Percentiles rank a stretch among this genome's conserved stretches.
phyloP scores from a whole-genome alignment of 2,888 invertebrate species.

The Drosophila yooni region DNA sequence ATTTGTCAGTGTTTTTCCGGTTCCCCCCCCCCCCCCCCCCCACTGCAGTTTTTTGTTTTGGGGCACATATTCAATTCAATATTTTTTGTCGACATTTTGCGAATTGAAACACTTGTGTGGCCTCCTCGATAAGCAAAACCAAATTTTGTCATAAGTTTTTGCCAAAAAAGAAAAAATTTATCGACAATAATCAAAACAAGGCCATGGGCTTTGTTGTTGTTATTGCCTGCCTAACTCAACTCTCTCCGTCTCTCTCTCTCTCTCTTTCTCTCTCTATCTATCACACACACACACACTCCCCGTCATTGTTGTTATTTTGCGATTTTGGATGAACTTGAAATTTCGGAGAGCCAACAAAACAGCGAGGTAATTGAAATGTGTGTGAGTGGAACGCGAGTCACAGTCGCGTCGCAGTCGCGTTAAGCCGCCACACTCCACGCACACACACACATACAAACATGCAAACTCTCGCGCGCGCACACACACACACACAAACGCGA shows the following conservation, averaged over 20 bases:
- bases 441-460: slow-evolving; percentile 11
- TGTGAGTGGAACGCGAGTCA: slow-evolving; percentile 27
- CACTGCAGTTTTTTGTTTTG: slow-evolving; percentile 1
- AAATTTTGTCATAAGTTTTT: slow-evolving; percentile 23
- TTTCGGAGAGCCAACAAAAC: slow-evolving; percentile 69
- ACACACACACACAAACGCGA: slow-evolving; percentile 13
- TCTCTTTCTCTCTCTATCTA: neutral
- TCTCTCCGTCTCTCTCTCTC: slow-evolving; percentile 2
- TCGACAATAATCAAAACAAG: slow-evolving; percentile 21
- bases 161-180: slow-evolving; percentile 21
- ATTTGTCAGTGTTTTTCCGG: neutral
- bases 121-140: slow-evolving; percentile 20
- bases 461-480: slow-evolving; percentile 20
- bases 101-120: slow-evolving; percentile 39
- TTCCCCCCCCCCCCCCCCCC: neutral
- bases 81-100: slow-evolving; percentile 13
- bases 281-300: neutral
- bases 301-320: slow-evolving; percentile 36
- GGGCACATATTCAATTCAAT: slow-evolving; percentile 18
- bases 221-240: slow-evolving; percentile 14
- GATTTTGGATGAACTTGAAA: slow-evolving; percentile 76
- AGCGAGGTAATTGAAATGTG: slow-evolving; percentile 59
- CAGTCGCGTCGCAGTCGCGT: slow-evolving; percentile 16
- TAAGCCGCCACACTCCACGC: slow-evolving; percentile 21
- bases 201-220: slow-evolving; percentile 10